Percentiles rank a stretch among this genome's conserved stretches.
These are phyloP conservation scores for Carterocephalus palaemon DNA, from an alignment of 2,888 invertebrate genomes.

Conservation along the genomic window DNA sequence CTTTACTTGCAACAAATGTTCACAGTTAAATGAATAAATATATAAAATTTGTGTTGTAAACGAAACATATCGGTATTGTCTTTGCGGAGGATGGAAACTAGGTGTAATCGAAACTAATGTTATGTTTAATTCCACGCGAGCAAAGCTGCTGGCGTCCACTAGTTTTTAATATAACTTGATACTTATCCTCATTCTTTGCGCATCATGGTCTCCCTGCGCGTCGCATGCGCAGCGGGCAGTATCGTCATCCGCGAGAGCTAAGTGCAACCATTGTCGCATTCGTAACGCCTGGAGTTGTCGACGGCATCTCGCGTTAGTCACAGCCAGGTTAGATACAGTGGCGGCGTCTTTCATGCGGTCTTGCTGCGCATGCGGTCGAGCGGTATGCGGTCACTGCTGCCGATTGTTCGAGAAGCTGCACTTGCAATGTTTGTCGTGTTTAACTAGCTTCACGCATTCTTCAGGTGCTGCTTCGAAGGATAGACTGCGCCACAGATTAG, in stretches of 20 bases:
- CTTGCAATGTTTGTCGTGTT: slow-evolving; percentile 26
- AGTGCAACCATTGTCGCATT: slow-evolving; percentile 73
- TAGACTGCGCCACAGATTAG: no score
- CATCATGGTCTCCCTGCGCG: background rate
- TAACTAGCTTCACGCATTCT: background rate
- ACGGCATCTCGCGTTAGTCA: slow-evolving; percentile 34
- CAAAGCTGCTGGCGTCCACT: no score
- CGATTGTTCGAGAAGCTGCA: slow-evolving; percentile 16
- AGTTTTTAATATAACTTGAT: background rate
- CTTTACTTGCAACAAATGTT: no score
- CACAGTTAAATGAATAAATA: no score
- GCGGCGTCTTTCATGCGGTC: slow-evolving; percentile 65
- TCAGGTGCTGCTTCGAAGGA: no score
- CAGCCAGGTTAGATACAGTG: slow-evolving; percentile 65
- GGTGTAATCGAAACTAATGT: no score
- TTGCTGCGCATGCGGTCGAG: no score
- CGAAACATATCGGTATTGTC: no score
- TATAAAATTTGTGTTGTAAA: no score
- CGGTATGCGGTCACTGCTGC: slow-evolving; percentile 63
- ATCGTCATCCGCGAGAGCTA: slow-evolving; percentile 74
- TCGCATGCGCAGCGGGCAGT: slow-evolving; percentile 61
- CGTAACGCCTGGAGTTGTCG: slow-evolving; percentile 65
- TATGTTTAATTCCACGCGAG: no score
- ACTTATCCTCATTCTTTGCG: background rate
- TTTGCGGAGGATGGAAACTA: no score